Percentiles rank a stretch among this genome's conserved stretches.
Conservation (phyloP, 2,113 vertebrate species). For the Arvicanthis niloticus region DNA sequence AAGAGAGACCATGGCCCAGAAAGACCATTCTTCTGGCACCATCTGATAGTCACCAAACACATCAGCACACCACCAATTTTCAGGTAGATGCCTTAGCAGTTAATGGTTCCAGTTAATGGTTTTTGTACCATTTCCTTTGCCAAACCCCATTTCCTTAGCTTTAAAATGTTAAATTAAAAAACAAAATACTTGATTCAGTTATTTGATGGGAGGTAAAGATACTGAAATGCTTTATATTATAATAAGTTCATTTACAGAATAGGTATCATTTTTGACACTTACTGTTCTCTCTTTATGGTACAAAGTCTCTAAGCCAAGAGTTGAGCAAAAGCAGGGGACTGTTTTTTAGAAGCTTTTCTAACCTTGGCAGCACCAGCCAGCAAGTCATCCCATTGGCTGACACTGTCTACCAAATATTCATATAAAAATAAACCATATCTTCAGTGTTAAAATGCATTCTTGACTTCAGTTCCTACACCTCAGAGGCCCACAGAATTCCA, state of each 20-base stretch:
- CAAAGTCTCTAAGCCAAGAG: not conserved
- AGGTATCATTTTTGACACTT: not conserved
- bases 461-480: constrained; percentile 76
- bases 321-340: not conserved
- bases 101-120: not conserved
- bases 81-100: not conserved
- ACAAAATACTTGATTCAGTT: not conserved
- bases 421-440: constrained; percentile 87
- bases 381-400: constrained; percentile 4
- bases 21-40: not conserved
- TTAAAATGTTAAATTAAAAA: not conserved
- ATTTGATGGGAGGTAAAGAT: not conserved
- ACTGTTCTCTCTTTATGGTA: not conserved
- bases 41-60: not conserved
- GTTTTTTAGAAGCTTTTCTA: not conserved
- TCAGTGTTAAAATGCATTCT: constrained; percentile 84
- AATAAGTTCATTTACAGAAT: constrained; percentile 16
- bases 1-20: not conserved
- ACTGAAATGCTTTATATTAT: not conserved
- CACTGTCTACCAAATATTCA: constrained; percentile 62
- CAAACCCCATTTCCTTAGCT: not conserved
- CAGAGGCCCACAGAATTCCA: constrained; percentile 84
- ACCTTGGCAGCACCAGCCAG: not conserved
- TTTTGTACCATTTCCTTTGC: not conserved
- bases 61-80: not conserved